Evolutionary conservation across 1,140 invertebrate species (phyloP).

Genomic region (Doryteuthis pealeii): DNA sequence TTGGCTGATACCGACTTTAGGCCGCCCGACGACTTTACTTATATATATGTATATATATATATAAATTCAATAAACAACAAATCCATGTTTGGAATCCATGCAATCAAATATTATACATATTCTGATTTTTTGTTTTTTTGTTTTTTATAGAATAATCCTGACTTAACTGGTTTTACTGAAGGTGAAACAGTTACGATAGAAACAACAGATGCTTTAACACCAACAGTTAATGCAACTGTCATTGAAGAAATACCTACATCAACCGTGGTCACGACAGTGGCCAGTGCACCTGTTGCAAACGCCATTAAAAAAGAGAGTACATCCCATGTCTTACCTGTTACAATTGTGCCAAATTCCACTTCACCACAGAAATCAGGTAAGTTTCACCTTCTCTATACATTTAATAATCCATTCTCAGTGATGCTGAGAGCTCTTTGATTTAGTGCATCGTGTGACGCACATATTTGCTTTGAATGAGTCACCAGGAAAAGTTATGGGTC

Average conservation of each 20-base stretch:
- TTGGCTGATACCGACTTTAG: too few species aligned
- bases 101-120: too few species aligned
- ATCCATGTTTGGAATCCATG: too few species aligned
- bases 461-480: too few species aligned
- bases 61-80: too few species aligned
- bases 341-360: constrained; percentile 16
- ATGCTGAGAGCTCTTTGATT: too few species aligned
- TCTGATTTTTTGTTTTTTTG: neutral
- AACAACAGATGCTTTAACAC: constrained; percentile 35
- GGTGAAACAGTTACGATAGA: constrained; percentile 50
- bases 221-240: neutral
- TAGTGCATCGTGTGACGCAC: too few species aligned
- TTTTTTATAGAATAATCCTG: constrained; percentile 33
- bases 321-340: constrained; percentile 19
- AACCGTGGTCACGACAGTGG: constrained; percentile 21
- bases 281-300: constrained; percentile 13
- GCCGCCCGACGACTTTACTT: too few species aligned
- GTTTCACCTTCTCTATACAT: too few species aligned
- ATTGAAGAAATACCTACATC: neutral
- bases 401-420: too few species aligned
- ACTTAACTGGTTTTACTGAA: constrained; percentile 36
- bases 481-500: too few species aligned
- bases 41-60: too few species aligned
- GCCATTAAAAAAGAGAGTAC: constrained; percentile 10
- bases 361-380: neutral